phyloP scores from a whole-genome alignment of 2,797 vertebrate species.

The Gallinago nigripennis region DNA sequence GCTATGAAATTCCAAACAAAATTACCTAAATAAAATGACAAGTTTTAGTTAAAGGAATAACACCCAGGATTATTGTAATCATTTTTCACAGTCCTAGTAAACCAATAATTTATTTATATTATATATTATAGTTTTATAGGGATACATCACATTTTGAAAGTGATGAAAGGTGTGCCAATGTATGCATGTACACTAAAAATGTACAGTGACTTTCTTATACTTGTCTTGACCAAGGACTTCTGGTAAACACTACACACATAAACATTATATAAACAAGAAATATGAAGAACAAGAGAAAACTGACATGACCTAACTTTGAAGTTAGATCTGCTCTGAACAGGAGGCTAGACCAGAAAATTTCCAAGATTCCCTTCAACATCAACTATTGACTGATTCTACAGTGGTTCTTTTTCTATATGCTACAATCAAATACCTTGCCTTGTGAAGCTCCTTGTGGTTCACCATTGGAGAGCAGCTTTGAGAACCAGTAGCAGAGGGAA shows the following conservation, averaged over 20 bases:
- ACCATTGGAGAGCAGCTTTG: background rate
- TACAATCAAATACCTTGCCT: background rate
- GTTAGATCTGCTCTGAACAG: background rate
- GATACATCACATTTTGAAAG: background rate
- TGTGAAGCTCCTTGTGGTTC: background rate
- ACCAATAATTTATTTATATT: background rate
- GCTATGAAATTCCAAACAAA: background rate
- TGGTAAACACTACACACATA: background rate
- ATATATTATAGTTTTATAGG: background rate
- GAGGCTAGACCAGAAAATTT: background rate
- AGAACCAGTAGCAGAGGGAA: background rate
- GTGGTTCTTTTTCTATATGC: background rate
- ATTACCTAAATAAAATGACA: background rate
- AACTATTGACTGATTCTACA: background rate
- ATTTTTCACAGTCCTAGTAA: background rate
- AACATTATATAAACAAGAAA: background rate
- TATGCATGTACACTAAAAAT: background rate
- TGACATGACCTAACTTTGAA: background rate
- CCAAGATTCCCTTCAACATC: background rate
- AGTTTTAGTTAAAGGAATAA: background rate
- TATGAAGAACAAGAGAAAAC: background rate
- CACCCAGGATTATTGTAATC: background rate
- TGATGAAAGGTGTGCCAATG: background rate
- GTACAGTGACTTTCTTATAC: rapidly evolving
- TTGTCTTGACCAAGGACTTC: background rate